These are phyloP conservation scores for Cheirogaleus medius DNA, from an alignment of 2,113 vertebrate species.

Conservation along the genomic window DNA sequence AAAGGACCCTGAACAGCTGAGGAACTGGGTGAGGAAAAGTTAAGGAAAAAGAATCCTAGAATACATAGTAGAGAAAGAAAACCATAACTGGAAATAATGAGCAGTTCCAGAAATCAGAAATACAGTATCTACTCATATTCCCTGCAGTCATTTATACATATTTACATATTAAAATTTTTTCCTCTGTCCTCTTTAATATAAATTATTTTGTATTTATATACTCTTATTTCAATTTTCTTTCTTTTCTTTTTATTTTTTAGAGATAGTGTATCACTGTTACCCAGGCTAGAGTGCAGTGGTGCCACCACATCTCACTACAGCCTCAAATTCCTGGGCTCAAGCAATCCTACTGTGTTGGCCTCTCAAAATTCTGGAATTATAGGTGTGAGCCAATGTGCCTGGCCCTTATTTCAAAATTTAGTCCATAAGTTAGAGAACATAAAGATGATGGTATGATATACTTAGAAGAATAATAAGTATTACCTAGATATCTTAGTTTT, in stretches of 20 bases:
- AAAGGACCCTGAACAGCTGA: background rate
- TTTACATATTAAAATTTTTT: background rate
- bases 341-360: too few species aligned
- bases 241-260: too few species aligned
- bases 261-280: too few species aligned
- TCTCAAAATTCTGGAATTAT: too few species aligned
- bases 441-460: background rate
- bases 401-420: background rate
- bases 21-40: background rate
- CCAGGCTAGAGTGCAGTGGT: too few species aligned
- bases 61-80: background rate
- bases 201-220: background rate
- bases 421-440: background rate
- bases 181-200: background rate
- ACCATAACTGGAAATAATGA: background rate
- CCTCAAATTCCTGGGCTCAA: too few species aligned
- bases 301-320: too few species aligned
- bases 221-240: background rate
- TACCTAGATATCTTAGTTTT: background rate
- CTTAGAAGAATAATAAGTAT: background rate
- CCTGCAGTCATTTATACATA: background rate
- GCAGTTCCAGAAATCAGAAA: background rate
- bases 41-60: background rate
- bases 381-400: too few species aligned
- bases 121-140: background rate